Evolutionary conservation across 2,113 vertebrate species (phyloP), one percentile per base, ranked within the genome.

Genomic region (Mastomys coucha): DNA sequence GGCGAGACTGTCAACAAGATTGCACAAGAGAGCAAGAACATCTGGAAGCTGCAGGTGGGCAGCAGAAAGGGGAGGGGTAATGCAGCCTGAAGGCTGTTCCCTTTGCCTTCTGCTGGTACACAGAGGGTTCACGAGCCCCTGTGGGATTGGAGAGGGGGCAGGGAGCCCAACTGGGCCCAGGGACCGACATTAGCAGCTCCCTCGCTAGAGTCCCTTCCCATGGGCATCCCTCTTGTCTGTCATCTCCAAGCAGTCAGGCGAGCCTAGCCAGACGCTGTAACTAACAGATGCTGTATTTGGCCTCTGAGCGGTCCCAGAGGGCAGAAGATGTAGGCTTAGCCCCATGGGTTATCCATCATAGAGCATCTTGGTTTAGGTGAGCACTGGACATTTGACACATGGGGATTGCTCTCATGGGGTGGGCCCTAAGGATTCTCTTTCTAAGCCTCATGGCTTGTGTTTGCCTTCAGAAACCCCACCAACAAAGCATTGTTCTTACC

Each of bases 1-100:
- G 99, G 99, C 1, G 99, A 99, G 97, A 99, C 99, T 0, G 99
- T 99, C 96, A 99, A 99, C 97, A 99, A 98, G 97, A 99, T 99
- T 9, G 98, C 99, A 0, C 97, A 97, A 95, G 99, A 99, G 97
- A 99, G 99, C 98, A 98, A 99, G 97, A 99, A 98, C 98, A 99
- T 99, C 98, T 99, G 99, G 99, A 99, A 99, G 94, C 99, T 99
- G 17, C 99, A 99, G 99, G 99, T 99, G 36, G 7, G 36, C 42
- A 12, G 2, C 17, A n/a, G 13, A 31, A 26, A 1, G 63, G 31
- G 31, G 2, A 28, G 28, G 31, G 45, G 28, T 5, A 0, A 16
- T 2, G 24, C 1, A 6, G 69, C 77, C 42, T 14, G 13, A 33
- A 7, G 36, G 65, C 2, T 1, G 1, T 1, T 0, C 0, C 11